Conservation (phyloP, 2,113 vertebrate genomes). For the Antigone vipio region DNA sequence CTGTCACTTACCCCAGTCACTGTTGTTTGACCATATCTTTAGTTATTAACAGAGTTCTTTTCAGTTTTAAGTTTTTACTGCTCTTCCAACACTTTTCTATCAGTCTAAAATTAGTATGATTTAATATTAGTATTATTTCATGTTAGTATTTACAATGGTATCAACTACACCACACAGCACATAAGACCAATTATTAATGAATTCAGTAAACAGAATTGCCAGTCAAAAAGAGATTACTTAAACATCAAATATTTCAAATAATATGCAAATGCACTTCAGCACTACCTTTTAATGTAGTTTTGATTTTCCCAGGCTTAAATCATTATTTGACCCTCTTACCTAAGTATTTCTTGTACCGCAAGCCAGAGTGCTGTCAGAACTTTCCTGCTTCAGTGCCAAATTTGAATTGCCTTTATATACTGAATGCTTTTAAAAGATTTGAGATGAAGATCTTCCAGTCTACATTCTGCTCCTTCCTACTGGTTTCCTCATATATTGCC, state of each 20-base stretch:
- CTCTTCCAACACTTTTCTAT: not conserved
- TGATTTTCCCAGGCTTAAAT: not conserved
- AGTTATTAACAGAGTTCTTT: not conserved
- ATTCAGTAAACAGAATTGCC: not conserved
- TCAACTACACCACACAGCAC: not conserved
- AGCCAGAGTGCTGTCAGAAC: not conserved
- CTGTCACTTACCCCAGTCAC: not conserved
- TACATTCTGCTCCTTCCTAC: not conserved
- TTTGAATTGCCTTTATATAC: not conserved
- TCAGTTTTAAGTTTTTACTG: not conserved
- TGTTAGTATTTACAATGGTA: not conserved
- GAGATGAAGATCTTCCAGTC: not conserved
- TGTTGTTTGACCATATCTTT: not conserved
- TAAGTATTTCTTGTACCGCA: not conserved
- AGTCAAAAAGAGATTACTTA: not conserved
- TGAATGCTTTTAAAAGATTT: not conserved
- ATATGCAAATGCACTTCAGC: not conserved
- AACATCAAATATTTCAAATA: not conserved
- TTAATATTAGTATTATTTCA: not conserved
- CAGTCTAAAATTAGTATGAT: not conserved
- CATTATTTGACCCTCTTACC: not conserved
- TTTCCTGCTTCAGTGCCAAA: not conserved
- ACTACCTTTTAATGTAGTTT: not conserved
- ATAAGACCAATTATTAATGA: not conserved
- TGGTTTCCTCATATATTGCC: not conserved